These are phyloP conservation scores for Chymomyza costata DNA, from an alignment of 1,140 invertebrate genomes.

Conservation along the genomic window DNA sequence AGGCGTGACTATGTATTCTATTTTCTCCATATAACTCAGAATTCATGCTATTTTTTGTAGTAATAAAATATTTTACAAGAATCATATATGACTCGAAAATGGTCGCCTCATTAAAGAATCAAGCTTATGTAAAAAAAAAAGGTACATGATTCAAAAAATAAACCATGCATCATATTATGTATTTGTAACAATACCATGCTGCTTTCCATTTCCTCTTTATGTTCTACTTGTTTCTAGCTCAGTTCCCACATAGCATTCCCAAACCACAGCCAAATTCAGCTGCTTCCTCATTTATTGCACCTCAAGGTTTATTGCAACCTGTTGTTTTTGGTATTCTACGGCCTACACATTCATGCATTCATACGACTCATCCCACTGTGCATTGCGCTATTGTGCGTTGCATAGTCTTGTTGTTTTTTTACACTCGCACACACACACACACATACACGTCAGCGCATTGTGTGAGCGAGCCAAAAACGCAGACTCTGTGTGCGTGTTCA, in stretches of 20 bases:
- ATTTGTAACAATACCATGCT: slow-evolving; percentile 42
- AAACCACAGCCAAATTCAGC: slow-evolving; percentile 28
- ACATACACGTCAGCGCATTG: not conserved
- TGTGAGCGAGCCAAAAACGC: slow-evolving; percentile 2
- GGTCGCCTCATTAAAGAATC: no score
- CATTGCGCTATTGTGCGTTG: slow-evolving; percentile 53
- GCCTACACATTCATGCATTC: slow-evolving; percentile 4
- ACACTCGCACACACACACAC: slow-evolving; percentile 10
- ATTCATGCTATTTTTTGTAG: no score
- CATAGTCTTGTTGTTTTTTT: not conserved
- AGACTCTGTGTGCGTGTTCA: slow-evolving; percentile 61
- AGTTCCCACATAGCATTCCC: slow-evolving; percentile 24
- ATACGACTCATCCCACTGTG: slow-evolving; percentile 47
- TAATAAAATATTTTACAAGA: no score
- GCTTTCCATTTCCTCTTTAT: slow-evolving; percentile 54
- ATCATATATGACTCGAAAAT: no score
- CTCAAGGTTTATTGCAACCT: no score
- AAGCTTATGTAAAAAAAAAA: no score
- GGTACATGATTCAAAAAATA: no score
- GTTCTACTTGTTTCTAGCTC: no score
- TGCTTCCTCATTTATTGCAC: slow-evolving; percentile 24
- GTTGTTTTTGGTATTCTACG: no score
- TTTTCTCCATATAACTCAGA: no score
- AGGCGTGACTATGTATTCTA: no score
- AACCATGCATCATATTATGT: no score